phyloP scores from a whole-genome alignment of 2,113 vertebrate genomes.

The Platycercus adscitus region DNA sequence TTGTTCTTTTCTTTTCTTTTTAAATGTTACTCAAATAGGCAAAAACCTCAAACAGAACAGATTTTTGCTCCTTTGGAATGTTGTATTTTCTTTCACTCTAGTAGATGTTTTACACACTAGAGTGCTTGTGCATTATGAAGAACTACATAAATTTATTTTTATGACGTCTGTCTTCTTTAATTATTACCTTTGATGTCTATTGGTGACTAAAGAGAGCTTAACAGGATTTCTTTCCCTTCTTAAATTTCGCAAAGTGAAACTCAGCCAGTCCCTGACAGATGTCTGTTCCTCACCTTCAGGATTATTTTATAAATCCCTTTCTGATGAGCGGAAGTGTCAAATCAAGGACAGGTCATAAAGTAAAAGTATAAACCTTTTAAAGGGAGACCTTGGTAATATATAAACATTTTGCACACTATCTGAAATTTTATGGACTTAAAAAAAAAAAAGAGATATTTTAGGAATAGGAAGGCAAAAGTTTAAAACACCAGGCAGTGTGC shows the following conservation, averaged over 20 bases:
- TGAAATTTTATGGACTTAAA: conserved; percentile 81
- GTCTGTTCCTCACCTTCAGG: conserved; percentile 86
- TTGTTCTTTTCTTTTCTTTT: conserved; percentile 24
- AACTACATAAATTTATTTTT: conserved; percentile 86
- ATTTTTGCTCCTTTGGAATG: conserved; percentile 66
- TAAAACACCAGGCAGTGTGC: conserved; percentile 55
- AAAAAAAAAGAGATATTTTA: conserved; percentile 79
- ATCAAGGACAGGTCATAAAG: conserved; percentile 88
- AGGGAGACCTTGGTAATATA: conserved; percentile 84
- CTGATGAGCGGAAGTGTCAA: conserved; percentile 88
- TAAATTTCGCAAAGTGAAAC: conserved; percentile 84
- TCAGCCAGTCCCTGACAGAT: conserved; percentile 84
- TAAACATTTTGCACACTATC: conserved; percentile 85
- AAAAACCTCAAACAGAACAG: conserved; percentile 71
- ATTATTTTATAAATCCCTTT: conserved; percentile 90
- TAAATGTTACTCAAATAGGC: conserved; percentile 60
- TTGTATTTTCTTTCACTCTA: conserved; percentile 76
- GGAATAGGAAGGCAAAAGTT: conserved; percentile 75
- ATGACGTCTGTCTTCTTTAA: conserved; percentile 87
- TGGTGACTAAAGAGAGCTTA: conserved; percentile 89
- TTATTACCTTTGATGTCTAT: conserved; percentile 90
- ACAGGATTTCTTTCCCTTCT: conserved; percentile 86
- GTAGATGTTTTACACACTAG: conserved; percentile 79
- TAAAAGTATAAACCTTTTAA: conserved; percentile 88
- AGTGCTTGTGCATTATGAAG: conserved; percentile 79